These are phyloP conservation scores for Chaetodon trifasciatus DNA, from an alignment of 2,797 vertebrate species.

Conservation along the genomic window DNA sequence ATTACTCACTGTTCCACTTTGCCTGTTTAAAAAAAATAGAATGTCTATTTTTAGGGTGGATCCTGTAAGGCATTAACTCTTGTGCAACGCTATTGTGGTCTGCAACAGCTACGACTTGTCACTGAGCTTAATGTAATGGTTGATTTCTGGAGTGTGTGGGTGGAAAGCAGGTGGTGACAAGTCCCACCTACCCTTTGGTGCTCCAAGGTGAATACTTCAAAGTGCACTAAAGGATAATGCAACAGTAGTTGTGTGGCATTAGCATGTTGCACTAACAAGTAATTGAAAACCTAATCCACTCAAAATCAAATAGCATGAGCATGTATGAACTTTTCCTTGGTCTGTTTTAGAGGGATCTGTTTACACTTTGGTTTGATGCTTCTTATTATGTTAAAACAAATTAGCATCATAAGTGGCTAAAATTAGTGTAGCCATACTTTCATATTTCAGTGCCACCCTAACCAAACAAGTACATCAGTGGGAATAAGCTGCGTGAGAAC, in stretches of 20 bases:
- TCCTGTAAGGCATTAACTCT: slow-evolving; percentile 41
- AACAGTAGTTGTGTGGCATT: slow-evolving; percentile 1
- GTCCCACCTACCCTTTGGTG: neutral
- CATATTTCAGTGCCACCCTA: neutral
- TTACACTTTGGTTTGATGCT: neutral
- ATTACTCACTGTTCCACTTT: slow-evolving; percentile 53
- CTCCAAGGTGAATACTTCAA: slow-evolving; percentile 15
- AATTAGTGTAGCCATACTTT: neutral
- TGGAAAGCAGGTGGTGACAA: slow-evolving; percentile 16
- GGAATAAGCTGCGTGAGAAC: neutral
- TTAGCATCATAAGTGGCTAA: neutral
- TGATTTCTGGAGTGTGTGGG: slow-evolving; percentile 1
- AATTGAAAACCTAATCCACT: neutral
- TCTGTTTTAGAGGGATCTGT: neutral
- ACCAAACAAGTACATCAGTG: neutral
- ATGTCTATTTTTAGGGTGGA: slow-evolving; percentile 49
- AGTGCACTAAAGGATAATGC: neutral
- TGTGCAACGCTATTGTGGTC: slow-evolving; percentile 14
- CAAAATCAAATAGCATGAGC: neutral
- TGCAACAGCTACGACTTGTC: slow-evolving; percentile 9
- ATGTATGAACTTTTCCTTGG: neutral
- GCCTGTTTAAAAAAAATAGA: slow-evolving; percentile 25
- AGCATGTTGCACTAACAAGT: neutral
- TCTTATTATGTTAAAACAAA: neutral
- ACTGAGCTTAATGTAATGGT: slow-evolving; percentile 31